These are phyloP conservation scores for Liparis tanakae DNA, from an alignment of 2,797 vertebrate species.

Conservation along the genomic window DNA sequence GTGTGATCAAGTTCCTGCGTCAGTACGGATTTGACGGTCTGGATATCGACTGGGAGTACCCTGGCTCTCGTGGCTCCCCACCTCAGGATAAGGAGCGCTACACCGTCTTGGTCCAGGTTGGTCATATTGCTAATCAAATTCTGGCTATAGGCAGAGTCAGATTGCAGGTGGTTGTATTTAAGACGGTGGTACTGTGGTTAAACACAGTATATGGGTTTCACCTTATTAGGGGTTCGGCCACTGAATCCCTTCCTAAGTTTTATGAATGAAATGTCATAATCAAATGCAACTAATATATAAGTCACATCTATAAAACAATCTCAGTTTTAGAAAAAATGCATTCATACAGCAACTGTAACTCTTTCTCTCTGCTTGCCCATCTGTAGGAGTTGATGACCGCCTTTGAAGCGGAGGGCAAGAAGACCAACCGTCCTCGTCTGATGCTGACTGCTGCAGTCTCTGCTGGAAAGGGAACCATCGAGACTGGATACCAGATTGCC, in stretches of 20 bases:
- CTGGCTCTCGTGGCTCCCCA: slow-evolving; percentile 75
- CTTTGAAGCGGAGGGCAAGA: slow-evolving; percentile 79
- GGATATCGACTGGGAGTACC: slow-evolving; percentile 86
- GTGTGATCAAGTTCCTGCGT: slow-evolving; percentile 80
- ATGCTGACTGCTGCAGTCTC: slow-evolving; percentile 84
- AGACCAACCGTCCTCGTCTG: slow-evolving; percentile 75
- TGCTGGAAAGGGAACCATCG: slow-evolving; percentile 78
- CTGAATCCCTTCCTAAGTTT: too few species aligned
- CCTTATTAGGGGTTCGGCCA: too few species aligned
- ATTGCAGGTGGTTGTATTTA: neutral
- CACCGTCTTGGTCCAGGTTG: slow-evolving; percentile 82
- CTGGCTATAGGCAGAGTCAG: neutral
- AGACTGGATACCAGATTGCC: slow-evolving; percentile 81
- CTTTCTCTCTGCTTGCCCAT: too few species aligned
- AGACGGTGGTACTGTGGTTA: neutral
- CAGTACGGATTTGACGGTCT: slow-evolving; percentile 84
- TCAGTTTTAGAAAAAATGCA: too few species aligned
- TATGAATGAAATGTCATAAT: too few species aligned
- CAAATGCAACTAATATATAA: too few species aligned
- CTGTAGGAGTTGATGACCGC: slow-evolving; percentile 81
- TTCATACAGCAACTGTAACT: too few species aligned
- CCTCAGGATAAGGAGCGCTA: slow-evolving; percentile 72
- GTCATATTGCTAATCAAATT: neutral
- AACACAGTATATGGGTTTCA: too few species aligned
- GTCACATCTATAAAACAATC: too few species aligned